Base-by-base conservation (phyloP, 2,888 invertebrate genomes). In the Tinea trinotella region DNA sequence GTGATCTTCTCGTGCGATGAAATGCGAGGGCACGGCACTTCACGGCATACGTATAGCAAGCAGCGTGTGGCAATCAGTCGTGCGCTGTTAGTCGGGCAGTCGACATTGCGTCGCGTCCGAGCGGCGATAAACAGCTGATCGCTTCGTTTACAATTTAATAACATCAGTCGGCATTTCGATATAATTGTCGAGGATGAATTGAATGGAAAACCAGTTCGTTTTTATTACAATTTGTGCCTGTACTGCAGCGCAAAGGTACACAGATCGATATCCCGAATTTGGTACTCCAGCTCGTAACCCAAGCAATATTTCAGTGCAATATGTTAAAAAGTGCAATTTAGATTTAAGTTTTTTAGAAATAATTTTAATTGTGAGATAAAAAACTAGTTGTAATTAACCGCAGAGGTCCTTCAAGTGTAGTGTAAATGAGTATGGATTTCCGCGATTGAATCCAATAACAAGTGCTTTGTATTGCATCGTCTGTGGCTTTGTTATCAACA, bases 191-290 rank as follows among this genome's bases (percentile, higher is more conserved):
- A 48, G 48, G 18, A 19, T 48, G 19, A 48, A 19, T 10, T 13
- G 40, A 48, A 48, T 48, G 7, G 3, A 18, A 15, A 48, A 48
- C 13, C 12, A 13, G 40, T n/a, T 40, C 15, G 40, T 6, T 12
- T 30, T n/a, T 17, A 19, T 4, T 9, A 50, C 7, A 50, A 24
- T 22, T 50, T n/a, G 24, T 24, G 50, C 13, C 50, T 3, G 5
- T 58, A 60, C 64, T 67, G 68, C 68, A 68, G 58, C 67, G 64
- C 62, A 56, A 55, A 60, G 59, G 62, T 61, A 64, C 58, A 57
- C 70, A 66, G 72, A 79, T 79, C 79, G 74, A 78, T 79, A 78
- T 70, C 63, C 71, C 71, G 63, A 71, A 76, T 74, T 72, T 71
- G 68, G 65, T 68, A 65, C 68, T 68, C 65, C 69, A 64, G 66